Evolutionary conservation across 2,113 vertebrate species (phyloP).

Genomic region (Camelus bactrianus): DNA sequence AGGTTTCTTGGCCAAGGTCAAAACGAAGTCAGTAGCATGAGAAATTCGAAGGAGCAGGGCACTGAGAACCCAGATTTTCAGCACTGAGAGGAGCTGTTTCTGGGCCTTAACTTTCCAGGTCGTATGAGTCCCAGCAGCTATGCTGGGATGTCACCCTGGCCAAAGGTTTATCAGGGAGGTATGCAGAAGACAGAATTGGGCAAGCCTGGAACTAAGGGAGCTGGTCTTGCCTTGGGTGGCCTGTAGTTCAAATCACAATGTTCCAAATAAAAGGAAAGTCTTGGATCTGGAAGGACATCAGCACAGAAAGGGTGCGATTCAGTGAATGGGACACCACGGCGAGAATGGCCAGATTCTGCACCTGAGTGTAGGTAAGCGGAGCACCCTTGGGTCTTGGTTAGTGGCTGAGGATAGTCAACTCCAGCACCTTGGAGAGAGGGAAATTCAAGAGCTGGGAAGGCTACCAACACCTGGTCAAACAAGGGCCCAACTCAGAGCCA

Average conservation of each 20-base stretch:
- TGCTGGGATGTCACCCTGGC: neutral
- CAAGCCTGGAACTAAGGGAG: neutral
- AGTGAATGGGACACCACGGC: neutral
- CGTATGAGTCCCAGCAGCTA: neutral
- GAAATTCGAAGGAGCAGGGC: neutral
- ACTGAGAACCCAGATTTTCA: slow-evolving; percentile 31
- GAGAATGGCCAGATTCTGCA: neutral
- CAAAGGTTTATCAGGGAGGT: neutral
- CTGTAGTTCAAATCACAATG: slow-evolving; percentile 39
- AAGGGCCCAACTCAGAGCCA: neutral
- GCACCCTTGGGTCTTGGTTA: neutral
- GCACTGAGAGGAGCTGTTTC: neutral
- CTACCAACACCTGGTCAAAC: neutral
- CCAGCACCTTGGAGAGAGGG: neutral
- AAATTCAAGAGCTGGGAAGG: neutral
- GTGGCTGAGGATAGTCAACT: neutral
- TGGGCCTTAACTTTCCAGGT: neutral
- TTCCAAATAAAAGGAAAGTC: slow-evolving; percentile 27
- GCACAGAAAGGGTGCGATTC: neutral
- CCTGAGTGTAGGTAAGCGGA: neutral
- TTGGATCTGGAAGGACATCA: neutral
- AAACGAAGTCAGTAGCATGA: neutral
- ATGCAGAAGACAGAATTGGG: neutral
- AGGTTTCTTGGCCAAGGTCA: slow-evolving; percentile 64
- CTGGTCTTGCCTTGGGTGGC: neutral